These are phyloP conservation scores for Zosterops hypoxanthus DNA, from an alignment of 2,113 vertebrate species.

Conservation along the genomic window DNA sequence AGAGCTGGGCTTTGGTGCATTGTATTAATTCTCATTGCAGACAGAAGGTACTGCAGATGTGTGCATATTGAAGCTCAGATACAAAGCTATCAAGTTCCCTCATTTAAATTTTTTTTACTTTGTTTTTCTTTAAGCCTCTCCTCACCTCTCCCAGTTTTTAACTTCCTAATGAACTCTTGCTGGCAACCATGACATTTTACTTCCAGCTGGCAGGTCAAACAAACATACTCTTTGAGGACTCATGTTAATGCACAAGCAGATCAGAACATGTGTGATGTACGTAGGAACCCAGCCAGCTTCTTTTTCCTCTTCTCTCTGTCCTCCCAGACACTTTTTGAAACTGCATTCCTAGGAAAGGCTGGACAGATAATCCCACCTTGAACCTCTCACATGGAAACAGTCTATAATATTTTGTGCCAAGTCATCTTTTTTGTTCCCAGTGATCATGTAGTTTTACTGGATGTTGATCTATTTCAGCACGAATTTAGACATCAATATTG, in stretches of 20 bases:
- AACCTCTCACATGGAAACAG: not conserved
- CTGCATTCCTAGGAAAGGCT: not conserved
- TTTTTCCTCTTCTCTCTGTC: not conserved
- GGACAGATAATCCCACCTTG: not conserved
- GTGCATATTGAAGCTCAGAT: not conserved
- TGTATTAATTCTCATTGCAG: not conserved
- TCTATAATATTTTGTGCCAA: not conserved
- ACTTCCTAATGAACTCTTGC: conserved; percentile 19
- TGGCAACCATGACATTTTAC: not conserved
- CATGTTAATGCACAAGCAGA: not conserved
- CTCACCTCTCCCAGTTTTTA: conserved; percentile 27
- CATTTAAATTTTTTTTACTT: not conserved
- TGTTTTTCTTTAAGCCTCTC: not conserved
- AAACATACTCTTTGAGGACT: not conserved
- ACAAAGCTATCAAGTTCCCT: not conserved
- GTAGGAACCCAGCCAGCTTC: not conserved
- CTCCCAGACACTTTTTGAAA: not conserved
- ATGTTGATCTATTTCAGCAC: not conserved
- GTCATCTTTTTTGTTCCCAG: not conserved
- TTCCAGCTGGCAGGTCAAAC: conserved; percentile 18
- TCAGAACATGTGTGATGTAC: not conserved
- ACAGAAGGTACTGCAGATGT: not conserved
- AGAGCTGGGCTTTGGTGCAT: not conserved
- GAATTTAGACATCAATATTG: not conserved
- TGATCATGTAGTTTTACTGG: not conserved